Evolutionary conservation across 30 jellyfish, hydroid and myxozoan genomes (phyloP), one percentile per base, ranked within the genome.

Genomic region (Hydractinia symbiolongicarpus): DNA sequence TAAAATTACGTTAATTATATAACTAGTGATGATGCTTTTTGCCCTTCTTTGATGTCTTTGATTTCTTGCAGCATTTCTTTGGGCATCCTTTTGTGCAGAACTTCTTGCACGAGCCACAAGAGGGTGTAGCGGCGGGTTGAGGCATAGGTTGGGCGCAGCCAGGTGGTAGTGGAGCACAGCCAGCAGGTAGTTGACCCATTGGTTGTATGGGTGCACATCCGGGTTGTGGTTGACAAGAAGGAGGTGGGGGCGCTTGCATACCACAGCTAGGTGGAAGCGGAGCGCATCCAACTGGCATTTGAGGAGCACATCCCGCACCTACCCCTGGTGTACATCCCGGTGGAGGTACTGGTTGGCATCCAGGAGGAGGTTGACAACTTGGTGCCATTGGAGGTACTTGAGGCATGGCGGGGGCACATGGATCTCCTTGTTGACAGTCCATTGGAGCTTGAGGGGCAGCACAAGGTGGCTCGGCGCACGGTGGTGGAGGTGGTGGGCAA

Each of bases 81-180:
- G 87, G 73, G 66, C 87, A 79, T 60, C 84, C 87, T 61, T 79
- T 79, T 19, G 87, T 79, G 87, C 87, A 79, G 83, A 61, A 66
- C 81, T 79, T 79, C 87, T 79, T 79, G 83, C 87, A 79, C 21
- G 66, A 53, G 50, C 84, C 87, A 67, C 87, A 79, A 68, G 87
- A 57, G 73, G 85, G 85, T 5, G 60, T 81, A 55, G 60, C 8
- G 6, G 84, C 73, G 54, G 85, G 84, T 76, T 44, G 85, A 74
- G 68, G 83, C 62, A 58, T 55, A 16, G 83, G 68, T 54, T 76
- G 78, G 66, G 77, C 76, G 60, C 85, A 77, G n/a, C 84, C 64
- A 2, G 83, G 87, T 21, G 81, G 61, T 7, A 50, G 80, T 71
- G 80, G 80, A 11, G 80, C 70, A 20, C 80, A 71, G 30, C 80